Conservation (phyloP, 2,888 invertebrate genomes). For the Norana najaformis region DNA sequence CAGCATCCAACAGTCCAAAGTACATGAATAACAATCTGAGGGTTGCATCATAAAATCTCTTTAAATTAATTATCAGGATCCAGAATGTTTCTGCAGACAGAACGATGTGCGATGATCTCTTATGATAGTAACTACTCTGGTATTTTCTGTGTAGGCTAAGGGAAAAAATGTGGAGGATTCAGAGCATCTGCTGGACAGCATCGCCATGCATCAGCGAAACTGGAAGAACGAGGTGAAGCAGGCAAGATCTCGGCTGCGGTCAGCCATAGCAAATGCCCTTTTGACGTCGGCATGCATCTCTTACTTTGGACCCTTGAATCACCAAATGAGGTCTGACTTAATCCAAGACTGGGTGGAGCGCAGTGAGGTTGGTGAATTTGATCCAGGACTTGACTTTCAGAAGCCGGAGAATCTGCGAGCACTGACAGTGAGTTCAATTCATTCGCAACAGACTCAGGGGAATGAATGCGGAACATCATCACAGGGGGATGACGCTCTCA, state of each 20-base stretch:
- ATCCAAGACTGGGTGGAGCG: slow-evolving; percentile 54
- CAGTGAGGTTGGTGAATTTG: slow-evolving; percentile 40
- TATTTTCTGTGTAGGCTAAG: neutral
- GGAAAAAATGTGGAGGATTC: neutral
- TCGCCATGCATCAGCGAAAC: slow-evolving; percentile 56
- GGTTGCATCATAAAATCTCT: neutral
- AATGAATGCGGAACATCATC: neutral
- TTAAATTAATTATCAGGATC: neutral
- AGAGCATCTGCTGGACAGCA: slow-evolving; percentile 54
- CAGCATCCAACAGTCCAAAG: too few relatives aligned
- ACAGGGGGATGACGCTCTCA: neutral
- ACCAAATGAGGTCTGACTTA: slow-evolving; percentile 50
- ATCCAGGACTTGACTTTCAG: slow-evolving; percentile 28
- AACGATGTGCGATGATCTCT: neutral
- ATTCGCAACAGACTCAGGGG: neutral
- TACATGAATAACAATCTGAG: neutral
- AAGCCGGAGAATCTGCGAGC: neutral
- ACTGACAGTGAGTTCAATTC: neutral
- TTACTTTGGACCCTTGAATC: slow-evolving; percentile 59
- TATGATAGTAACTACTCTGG: neutral
- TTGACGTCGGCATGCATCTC: slow-evolving; percentile 57
- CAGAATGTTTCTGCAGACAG: neutral
- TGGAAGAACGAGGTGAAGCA: slow-evolving; percentile 57
- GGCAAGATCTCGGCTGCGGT: slow-evolving; percentile 51
- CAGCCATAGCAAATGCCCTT: slow-evolving; percentile 57